Conservation (phyloP, 2,888 invertebrate species). For the Lycia hirtaria region DNA sequence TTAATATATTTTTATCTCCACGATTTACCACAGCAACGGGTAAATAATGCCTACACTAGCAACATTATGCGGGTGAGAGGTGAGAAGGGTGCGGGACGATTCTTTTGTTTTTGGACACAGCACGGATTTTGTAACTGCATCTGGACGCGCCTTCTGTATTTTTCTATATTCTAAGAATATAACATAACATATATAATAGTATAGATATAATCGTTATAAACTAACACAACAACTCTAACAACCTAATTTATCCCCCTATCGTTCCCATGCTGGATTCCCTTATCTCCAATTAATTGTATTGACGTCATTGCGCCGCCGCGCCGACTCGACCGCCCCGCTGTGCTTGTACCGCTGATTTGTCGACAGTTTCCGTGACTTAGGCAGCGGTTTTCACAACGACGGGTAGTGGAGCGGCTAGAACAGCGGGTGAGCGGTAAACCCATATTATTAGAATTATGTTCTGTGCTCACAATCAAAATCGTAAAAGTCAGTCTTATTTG, state of each 20-base stretch:
- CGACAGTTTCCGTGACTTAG: background rate
- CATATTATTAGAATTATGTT: too few species aligned
- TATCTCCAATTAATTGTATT: slow-evolving; percentile 32
- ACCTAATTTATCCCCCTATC: slow-evolving; percentile 12
- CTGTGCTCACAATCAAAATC: too few species aligned
- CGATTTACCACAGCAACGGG: too few species aligned
- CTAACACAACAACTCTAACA: background rate
- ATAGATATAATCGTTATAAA: background rate
- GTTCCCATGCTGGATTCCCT: slow-evolving; percentile 25
- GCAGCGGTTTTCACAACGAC: background rate
- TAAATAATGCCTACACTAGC: too few species aligned
- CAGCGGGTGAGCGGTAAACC: background rate
- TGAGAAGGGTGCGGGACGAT: too few species aligned
- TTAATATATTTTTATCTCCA: too few species aligned
- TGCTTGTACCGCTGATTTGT: slow-evolving; percentile 19
- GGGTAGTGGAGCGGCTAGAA: background rate
- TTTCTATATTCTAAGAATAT: too few species aligned
- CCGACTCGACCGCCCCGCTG: background rate
- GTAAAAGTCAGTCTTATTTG: too few species aligned
- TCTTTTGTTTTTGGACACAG: too few species aligned
- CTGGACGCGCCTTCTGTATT: too few species aligned
- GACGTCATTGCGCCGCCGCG: slow-evolving; percentile 26
- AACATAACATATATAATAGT: background rate
- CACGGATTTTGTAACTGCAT: too few species aligned
- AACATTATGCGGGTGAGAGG: too few species aligned